Percentiles rank a stretch among this genome's conserved stretches.
Evolutionary conservation across 2,888 invertebrate genomes (phyloP).

Genomic region (Aradus depressus): DNA sequence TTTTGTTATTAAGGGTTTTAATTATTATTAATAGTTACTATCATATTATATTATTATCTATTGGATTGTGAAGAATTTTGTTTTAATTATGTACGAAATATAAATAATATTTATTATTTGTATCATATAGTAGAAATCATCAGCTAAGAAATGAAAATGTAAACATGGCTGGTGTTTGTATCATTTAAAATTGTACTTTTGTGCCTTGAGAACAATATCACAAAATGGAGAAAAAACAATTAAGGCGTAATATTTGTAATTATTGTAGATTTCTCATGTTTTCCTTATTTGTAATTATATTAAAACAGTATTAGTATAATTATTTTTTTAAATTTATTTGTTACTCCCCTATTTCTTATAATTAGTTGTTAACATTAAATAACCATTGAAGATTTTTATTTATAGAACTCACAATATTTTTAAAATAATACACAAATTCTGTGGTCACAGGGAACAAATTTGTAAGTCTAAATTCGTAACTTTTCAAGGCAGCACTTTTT

Average conservation of each 20-base stretch:
- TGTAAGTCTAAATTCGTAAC: no score
- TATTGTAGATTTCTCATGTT: conserved; percentile 24
- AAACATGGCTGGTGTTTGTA: conserved; percentile 2
- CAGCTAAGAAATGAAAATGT: conserved; percentile 8
- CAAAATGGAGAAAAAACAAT: conserved; percentile 6
- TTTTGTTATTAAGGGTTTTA: conserved; percentile 17
- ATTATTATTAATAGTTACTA: conserved; percentile 11
- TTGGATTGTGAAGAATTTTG: conserved; percentile 14
- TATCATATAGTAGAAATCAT: conserved; percentile 17
- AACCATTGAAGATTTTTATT: no score
- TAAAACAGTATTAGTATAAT: conserved; percentile 25
- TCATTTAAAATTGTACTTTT: conserved; percentile 11
- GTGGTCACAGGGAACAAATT: no score
- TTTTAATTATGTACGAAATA: conserved; percentile 4
- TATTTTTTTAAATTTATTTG: not conserved
- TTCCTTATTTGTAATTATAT: conserved; percentile 25
- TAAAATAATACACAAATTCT: no score
- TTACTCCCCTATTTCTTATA: not conserved
- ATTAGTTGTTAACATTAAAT: not conserved
- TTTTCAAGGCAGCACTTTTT: no score
- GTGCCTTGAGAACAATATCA: conserved; percentile 15
- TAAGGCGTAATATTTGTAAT: conserved; percentile 22
- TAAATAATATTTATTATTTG: conserved; percentile 17
- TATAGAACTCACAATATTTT: no score
- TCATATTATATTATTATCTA: conserved; percentile 10